Base-by-base conservation (phyloP, 2,113 vertebrate species). In the Malurus cyaneus region DNA sequence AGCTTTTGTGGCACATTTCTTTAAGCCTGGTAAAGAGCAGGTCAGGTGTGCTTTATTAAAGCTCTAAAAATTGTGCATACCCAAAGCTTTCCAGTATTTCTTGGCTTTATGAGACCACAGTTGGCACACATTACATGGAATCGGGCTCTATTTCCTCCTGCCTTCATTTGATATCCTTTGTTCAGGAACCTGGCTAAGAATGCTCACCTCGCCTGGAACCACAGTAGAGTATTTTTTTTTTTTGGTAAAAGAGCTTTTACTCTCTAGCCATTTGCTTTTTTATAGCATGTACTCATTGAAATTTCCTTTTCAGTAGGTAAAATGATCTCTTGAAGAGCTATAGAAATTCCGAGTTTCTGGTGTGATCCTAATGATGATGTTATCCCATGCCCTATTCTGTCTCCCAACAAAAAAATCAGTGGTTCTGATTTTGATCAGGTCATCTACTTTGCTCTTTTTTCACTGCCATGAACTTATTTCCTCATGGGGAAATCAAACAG, bases 21-120 rank as follows among this genome's bases (percentile, higher is more conserved):
- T 95, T 92, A 95, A 81, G 91, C 95, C 84, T 87, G 94, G 92
- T 93, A 57, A 78, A 89, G 74, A 81, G 65, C 49, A 92, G 57
- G 61, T 96, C 79, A 95, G 82, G 90, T 95, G 82, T 93, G 88
- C 74, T 60, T 80, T 92, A 70, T 94, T 96, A 92, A 59, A 86
- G 32, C 67, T 94, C 76, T 95, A 90, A 95, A 94, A 95, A 94
- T 95, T 92, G 34, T 86, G 34, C 46, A 34, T 50, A 67, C 77
- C 81, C 56, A 78, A 92, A 91, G 69, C 72, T 88, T 94, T 96
- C 91, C 86, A 84, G 86, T 56, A 83, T 94, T 93, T 91, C 60
- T 92, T 93, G 89, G 52, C 47, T 93, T 94, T 92, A 59, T 84
- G 52, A 88, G 60, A 84, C 91, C 88, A 88, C 65, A 88, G 64